Evolutionary conservation across 1,140 invertebrate species (phyloP).

Genomic region (Ceratosolen fusciceps): DNA sequence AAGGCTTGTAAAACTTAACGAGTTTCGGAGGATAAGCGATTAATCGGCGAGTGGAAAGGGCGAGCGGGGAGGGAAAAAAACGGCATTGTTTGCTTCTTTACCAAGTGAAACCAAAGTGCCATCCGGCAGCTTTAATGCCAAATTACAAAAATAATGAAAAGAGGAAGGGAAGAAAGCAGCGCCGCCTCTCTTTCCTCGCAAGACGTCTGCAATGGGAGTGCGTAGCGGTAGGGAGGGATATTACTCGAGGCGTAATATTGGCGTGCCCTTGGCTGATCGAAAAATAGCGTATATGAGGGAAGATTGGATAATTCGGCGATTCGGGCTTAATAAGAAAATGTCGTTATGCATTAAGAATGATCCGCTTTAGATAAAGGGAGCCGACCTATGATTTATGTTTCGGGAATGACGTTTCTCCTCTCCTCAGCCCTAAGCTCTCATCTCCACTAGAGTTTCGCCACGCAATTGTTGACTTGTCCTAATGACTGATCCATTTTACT

Average conservation of each 20-base stretch:
- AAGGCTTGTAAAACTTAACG: too few species aligned
- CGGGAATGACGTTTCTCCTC: background rate
- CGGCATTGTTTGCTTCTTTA: too few species aligned
- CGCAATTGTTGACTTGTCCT: conserved; percentile 38
- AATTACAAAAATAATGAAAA: background rate
- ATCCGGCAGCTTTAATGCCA: background rate
- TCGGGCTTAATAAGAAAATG: conserved; percentile 49
- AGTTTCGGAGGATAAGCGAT: too few species aligned
- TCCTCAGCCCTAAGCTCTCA: conserved; percentile 20
- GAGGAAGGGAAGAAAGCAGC: background rate
- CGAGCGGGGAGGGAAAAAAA: too few species aligned
- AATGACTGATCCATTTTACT: conserved; percentile 26
- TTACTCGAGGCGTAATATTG: too few species aligned
- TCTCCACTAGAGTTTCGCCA: background rate
- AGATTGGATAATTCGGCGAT: conserved; percentile 48
- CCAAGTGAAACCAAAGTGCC: too few species aligned
- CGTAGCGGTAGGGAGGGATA: too few species aligned
- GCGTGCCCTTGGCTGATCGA: conserved; percentile 25
- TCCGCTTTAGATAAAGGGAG: conserved; percentile 48
- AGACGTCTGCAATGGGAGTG: background rate
- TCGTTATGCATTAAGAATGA: conserved; percentile 52
- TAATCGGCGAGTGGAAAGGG: too few species aligned
- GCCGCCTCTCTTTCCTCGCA: background rate
- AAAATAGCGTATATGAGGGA: conserved; percentile 24
- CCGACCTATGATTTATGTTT: conserved; percentile 45